phyloP scores from a whole-genome alignment of 2,797 vertebrate genomes.

The Sebastes elongatus region DNA sequence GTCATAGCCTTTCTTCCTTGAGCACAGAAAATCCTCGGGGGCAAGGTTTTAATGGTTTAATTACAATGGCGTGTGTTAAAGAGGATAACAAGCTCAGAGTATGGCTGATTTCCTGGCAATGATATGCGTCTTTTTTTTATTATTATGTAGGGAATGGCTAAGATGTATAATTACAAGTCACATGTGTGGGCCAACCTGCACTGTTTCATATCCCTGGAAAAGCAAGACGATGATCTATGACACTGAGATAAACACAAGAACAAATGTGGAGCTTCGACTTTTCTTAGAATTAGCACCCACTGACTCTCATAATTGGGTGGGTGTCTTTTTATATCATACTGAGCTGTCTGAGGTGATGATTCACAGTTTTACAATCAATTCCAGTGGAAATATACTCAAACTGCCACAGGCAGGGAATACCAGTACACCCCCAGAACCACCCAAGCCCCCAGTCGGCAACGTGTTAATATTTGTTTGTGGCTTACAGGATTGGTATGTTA shows the following conservation, averaged over 20 bases:
- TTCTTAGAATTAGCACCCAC: conserved; percentile 6
- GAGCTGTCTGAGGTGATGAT: conserved; percentile 35
- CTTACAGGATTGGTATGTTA: neutral
- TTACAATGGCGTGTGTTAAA: conserved; percentile 70
- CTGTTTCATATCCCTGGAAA: conserved; percentile 32
- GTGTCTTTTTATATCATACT: conserved; percentile 8
- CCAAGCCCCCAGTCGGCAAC: neutral
- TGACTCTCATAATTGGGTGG: conserved; percentile 17
- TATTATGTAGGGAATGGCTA: conserved; percentile 44
- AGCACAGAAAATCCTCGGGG: conserved; percentile 73
- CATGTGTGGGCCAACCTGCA: conserved; percentile 58
- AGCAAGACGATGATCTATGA: conserved; percentile 30
- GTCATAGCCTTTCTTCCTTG: conserved; percentile 54
- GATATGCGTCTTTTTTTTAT: conserved; percentile 50
- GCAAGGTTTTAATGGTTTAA: conserved; percentile 78
- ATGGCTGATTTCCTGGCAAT: conserved; percentile 69
- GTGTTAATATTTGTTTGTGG: conserved; percentile 32
- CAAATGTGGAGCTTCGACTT: conserved; percentile 30
- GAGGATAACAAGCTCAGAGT: conserved; percentile 49
- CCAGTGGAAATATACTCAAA: conserved; percentile 48
- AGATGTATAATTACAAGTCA: conserved; percentile 68
- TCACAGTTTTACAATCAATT: conserved; percentile 50
- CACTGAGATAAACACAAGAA: conserved; percentile 26
- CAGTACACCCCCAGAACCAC: neutral
- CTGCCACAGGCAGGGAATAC: conserved; percentile 28